Evolutionary conservation across 2,888 invertebrate genomes (phyloP), one percentile per base, ranked within the genome.

Genomic region (Homarus gammarus): DNA sequence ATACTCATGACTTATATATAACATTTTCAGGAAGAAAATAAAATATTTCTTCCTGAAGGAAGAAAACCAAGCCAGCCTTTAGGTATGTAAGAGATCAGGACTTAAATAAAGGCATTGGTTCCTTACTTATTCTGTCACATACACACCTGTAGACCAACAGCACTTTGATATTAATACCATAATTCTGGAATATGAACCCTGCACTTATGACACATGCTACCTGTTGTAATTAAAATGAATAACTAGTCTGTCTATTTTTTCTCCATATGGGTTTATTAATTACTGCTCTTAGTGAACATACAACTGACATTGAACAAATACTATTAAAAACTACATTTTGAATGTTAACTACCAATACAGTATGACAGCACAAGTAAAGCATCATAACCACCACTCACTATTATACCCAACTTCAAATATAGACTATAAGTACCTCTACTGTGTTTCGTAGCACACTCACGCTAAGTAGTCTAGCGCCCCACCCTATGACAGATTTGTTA

Each of bases 401-500:
- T n/a, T 49, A 51, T 84, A 72, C n/a, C 70, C 72, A 84, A 40
- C 49, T 51, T 56, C 70, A 56, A 72, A 68, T 68, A 61, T 36
- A 68, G 38, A 72, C 72, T 73, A 73, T 36, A 40, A 36, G 72
- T 72, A 38, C 31, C n/a, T 33, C 70, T 87, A 87, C 56, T 87
- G 87, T 87, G 87, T 87, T 87, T 87, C 87, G 49, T 73, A 81
- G 72, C 87, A 84, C 56, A 84, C 31, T 36, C 75, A 82, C 68
- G 44, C 87, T 81, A 73, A 36, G 38, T 81, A 40, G 40, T 73
- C 72, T n/a, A 73, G 73, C 38, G 56, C 36, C 78, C 2, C 5
- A 36, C 51, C 78, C 10, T 15, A 73, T 33, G 44, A 12, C 44
- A 12, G 5, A 44, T 64, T 2, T 27, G 27, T 12, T 56, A 18